Conservation (phyloP, 2,113 vertebrate genomes). For the Chamaetylas fuelleborni region DNA sequence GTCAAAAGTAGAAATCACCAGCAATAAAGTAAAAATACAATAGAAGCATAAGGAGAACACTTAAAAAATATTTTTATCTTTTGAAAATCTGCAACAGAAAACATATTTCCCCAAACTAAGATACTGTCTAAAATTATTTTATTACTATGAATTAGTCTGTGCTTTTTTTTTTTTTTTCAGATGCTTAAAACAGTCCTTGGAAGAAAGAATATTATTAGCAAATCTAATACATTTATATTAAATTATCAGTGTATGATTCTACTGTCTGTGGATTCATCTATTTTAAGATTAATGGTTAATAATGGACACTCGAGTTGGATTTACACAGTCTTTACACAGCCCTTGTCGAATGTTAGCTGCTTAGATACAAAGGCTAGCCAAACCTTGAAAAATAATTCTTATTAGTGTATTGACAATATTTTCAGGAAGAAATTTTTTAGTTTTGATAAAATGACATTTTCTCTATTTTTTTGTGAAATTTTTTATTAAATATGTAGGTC, state of each 20-base stretch:
- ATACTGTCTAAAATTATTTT: not conserved
- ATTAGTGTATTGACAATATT: not conserved
- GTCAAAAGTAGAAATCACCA: conserved; percentile 75
- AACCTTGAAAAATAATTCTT: not conserved
- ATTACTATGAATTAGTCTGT: not conserved
- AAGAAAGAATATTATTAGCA: not conserved
- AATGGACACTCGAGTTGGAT: not conserved
- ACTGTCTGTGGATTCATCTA: not conserved
- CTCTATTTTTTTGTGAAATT: not conserved
- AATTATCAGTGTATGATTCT: conserved; percentile 8
- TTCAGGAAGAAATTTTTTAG: not conserved
- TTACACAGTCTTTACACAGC: not conserved
- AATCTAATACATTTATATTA: not conserved
- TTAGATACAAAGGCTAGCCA: not conserved
- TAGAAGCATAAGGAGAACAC: conserved; percentile 25
- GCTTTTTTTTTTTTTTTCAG: not conserved
- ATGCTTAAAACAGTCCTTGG: not conserved
- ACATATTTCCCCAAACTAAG: conserved; percentile 19
- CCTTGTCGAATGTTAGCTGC: not conserved
- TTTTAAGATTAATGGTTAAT: conserved; percentile 31
- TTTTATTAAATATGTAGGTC: not conserved
- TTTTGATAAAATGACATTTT: not conserved
- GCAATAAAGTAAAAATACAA: conserved; percentile 68
- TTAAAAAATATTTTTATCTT: conserved; percentile 64
- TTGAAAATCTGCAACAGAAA: conserved; percentile 33